Evolutionary conservation across 2,797 vertebrate species (phyloP), one percentile per base, ranked within the genome.

Genomic region (Tapera naevia): DNA sequence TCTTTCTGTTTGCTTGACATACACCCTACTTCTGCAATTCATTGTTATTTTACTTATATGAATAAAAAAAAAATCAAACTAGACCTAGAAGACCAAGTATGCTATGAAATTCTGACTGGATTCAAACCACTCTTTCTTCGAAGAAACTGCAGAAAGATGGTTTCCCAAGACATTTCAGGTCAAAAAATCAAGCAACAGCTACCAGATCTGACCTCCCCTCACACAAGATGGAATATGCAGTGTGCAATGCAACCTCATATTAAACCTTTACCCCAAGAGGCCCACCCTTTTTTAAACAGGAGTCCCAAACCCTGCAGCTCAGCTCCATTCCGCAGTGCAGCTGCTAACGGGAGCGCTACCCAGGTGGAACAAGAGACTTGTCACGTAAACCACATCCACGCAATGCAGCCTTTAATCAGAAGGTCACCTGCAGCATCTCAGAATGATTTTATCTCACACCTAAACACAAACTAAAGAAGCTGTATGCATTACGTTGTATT

Each of bases 331-430:
- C 78, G 86, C 91, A 95, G 11, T 93, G 93, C 92, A 39, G 74
- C 72, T 91, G 64, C 58, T 50, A 25, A 6, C 10, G 37, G 69
- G 11, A 61, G 33, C 1, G 1, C 37, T 43, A n/a, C n/a, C 37
- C 24, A 2, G 28, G 35, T 30, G 48, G 70, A 50, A 76, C 78
- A 69, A 22, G 58, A 51, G 72, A 39, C 80, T 32, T 13, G 79
- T 64, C 93, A 91, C 28, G 22, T 83, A 60, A 81, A 53, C 70
- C 69, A 91, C 92, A 66, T 62, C 22, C 74, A 89, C 62, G 43
- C 7, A 35, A 45, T 25, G 25, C 50, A 60, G 74, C n/a, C 32
- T 74, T 73, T 60, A 10, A 18, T 0, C 4, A 1, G 27, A 35
- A 53, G 28, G 21, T n/a, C 62, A 89, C 54, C 73, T 45, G 33